A percentile compares a stretch with the other conserved stretches of the same genome.
Evolutionary conservation across 2,113 vertebrate genomes (phyloP).

Genomic region (Asarcornis scutulata): DNA sequence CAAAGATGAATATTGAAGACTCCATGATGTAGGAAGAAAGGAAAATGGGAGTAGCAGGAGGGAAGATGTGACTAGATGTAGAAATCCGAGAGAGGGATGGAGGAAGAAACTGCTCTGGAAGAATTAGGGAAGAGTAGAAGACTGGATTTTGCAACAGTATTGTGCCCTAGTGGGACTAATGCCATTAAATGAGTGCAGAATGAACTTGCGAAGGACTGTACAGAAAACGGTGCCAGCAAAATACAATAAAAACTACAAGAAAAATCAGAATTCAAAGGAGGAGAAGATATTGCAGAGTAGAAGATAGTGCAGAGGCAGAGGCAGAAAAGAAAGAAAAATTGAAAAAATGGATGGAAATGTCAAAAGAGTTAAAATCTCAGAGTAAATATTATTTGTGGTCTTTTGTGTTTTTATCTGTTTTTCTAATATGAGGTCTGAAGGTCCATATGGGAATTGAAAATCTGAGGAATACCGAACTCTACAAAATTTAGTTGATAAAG

Average conservation of each 20-base stretch:
- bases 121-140: neutral
- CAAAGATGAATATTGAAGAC: neutral
- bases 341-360: neutral
- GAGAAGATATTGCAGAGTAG: neutral
- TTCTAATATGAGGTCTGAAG: neutral
- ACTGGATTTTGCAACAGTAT: neutral
- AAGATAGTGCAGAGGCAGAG: neutral
- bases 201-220: neutral
- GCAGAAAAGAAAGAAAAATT: neutral
- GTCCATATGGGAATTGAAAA: neutral
- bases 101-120: neutral
- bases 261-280: neutral
- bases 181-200: neutral
- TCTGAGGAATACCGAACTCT: fast-evolving
- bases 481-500: neutral
- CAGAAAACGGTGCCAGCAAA: neutral
- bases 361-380: neutral
- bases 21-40: neutral
- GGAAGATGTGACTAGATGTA: neutral
- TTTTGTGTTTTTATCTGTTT: neutral
- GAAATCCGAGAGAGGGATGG: neutral
- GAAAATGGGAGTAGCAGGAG: neutral
- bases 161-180: neutral
- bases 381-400: neutral
- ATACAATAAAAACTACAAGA: neutral